Conservation (phyloP, 2,113 vertebrate genomes). For the Willisornis vidua region DNA sequence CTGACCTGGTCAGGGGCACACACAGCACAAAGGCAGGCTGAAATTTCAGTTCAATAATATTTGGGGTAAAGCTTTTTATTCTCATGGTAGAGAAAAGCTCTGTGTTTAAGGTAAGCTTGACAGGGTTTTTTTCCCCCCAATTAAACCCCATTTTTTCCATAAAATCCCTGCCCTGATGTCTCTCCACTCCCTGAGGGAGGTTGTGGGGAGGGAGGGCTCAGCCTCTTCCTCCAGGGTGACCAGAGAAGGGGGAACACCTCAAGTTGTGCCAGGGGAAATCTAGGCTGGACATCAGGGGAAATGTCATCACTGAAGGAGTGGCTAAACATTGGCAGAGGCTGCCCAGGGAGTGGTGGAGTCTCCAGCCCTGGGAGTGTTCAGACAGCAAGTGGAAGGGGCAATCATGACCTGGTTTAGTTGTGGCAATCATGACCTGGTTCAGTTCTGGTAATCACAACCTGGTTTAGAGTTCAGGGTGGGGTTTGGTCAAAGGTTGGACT, state of each 20-base stretch:
- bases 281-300: neutral
- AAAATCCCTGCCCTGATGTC: neutral
- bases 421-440: fast-evolving
- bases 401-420: too few relatives aligned
- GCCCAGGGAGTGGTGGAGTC: neutral
- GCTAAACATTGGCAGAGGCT: neutral
- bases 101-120: neutral
- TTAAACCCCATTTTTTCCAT: fast-evolving
- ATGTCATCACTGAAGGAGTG: neutral
- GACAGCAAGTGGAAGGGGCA: too few relatives aligned
- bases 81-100: neutral
- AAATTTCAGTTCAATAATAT: neutral
- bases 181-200: neutral
- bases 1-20: neutral
- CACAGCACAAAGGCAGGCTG: fast-evolving
- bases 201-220: fast-evolving
- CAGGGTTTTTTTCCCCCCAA: fast-evolving
- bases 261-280: neutral
- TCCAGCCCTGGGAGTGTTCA: neutral
- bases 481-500: neutral
- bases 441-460: fast-evolving
- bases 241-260: neutral
- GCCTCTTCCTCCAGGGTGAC: neutral
- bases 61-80: neutral
- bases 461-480: neutral